These are phyloP conservation scores for Mesaphorura yosii DNA, from an alignment of 1,140 invertebrate genomes.

Conservation along the genomic window DNA sequence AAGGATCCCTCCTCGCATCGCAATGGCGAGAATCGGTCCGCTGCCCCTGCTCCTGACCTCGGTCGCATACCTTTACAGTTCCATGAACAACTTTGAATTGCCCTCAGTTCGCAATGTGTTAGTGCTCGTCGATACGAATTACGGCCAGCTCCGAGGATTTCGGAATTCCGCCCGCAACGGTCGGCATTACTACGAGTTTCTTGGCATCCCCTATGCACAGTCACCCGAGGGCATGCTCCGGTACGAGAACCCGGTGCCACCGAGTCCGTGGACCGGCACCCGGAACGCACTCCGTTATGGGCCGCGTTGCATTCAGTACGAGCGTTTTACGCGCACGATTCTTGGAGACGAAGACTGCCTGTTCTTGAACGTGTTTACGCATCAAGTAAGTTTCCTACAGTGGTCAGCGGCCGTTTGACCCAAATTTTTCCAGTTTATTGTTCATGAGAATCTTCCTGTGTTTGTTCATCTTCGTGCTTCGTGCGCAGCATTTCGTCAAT, in stretches of 20 bases:
- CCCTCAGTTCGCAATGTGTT: neutral
- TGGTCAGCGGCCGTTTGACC: neutral
- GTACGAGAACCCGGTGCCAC: slow-evolving; percentile 24
- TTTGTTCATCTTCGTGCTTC: no score
- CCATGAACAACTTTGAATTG: slow-evolving; percentile 15
- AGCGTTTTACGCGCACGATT: slow-evolving; percentile 11
- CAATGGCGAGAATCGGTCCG: no score
- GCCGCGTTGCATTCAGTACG: slow-evolving; percentile 15
- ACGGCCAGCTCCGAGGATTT: slow-evolving; percentile 16
- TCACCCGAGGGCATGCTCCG: slow-evolving; percentile 17
- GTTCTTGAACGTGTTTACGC: slow-evolving; percentile 17
- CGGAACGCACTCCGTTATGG: slow-evolving; percentile 16
- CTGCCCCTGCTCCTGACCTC: slow-evolving; percentile 17
- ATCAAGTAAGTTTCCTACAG: slow-evolving; percentile 7
- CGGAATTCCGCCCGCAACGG: slow-evolving; percentile 18
- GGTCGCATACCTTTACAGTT: slow-evolving; percentile 26
- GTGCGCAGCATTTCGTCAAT: no score
- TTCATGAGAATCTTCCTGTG: no score
- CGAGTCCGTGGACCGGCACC: slow-evolving; percentile 10
- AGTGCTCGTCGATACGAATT: slow-evolving; percentile 20
- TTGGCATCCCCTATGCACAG: slow-evolving; percentile 20
- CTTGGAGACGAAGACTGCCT: slow-evolving; percentile 19
- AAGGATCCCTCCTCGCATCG: no score
- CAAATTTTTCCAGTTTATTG: neutral
- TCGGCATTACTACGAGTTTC: slow-evolving; percentile 19